Base-by-base conservation (phyloP, 1,140 invertebrate species). In the Bombus polaris region DNA sequence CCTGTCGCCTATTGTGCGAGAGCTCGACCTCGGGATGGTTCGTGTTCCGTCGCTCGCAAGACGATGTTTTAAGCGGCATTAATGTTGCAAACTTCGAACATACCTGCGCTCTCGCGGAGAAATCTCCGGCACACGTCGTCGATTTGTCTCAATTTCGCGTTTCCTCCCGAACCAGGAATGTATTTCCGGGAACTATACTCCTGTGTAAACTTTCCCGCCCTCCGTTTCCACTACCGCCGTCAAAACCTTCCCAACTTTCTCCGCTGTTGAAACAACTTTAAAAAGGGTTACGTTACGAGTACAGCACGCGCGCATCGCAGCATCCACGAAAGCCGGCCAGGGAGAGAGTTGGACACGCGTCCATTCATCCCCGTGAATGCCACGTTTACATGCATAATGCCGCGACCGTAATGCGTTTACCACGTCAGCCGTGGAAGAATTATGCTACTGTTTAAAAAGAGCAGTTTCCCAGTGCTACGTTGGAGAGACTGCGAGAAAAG, bases 391-490 rank as follows among this genome's bases (percentile, higher is more conserved):
- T 92, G 87, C 89, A 91, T 90, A 91, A 92, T 90, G 81, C 81
- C 84, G 70, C 71, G 83, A 44, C 81, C 86, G 89, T 90, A 89
- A 92, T 89, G 90, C 90, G 87, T 91, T 91, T 91, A 92, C 79
- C 90, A 79, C 90, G 87, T 88, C 90, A 82, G 83, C 85, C 83
- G 82, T 88, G 87, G 89, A 92, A 92, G 90, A 92, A 91, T 92
- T 91, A 92, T 88, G 90, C 88, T 82, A 89, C 91, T 90, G 86
- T 91, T 91, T 91, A 92, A 93, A 92, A 92, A 91, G 92, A 92
- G 85, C 88, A 89, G 87, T 89, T 89, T 86, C 88, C 83, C 85
- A 53, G 53, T 59, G 83, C 76, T 32, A 71, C 84, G 57, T 76
- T 74, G 57, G 71, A 82, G 37, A 72, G 79, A 47, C 32, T 57